Base-by-base conservation (phyloP, 2,888 invertebrate species). In the Cheilosia impressa region DNA sequence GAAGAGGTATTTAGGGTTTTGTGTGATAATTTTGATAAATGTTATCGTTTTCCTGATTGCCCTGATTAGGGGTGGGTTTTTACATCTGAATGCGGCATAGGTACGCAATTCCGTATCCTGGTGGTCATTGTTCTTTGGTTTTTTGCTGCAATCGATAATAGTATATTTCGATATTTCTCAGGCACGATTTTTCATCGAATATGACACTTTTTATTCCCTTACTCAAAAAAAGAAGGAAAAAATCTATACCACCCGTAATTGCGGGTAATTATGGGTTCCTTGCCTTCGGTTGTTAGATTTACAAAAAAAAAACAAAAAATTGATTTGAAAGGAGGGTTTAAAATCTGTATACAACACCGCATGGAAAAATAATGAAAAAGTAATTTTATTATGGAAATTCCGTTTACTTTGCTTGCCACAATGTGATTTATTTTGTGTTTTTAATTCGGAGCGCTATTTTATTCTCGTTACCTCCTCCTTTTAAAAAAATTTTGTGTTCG, bases 361-460 rank as follows among this genome's bases (percentile, higher is more conserved):
- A 84, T 66, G 72, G 68, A 63, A 52, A 68, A 81, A 80, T 85
- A 85, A 85, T 85, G 85, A 72, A 85, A 85, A 85, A 85, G 81
- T 85, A 85, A 85, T 85, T 85, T 85, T 85, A 85, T 85, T 85
- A 85, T 85, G 85, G 85, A 85, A 85, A 85, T 85, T 85, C 68
- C 63, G 85, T 85, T 85, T 85, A 81, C 85, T 77, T 68, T 72
- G 72, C 72, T 63, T 69, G 76, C 72, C 71, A 81, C 52, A n/a
- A 57, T 72, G 76, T 85, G 85, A 85, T 85, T 85, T 85, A 85
- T 79, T 75, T 81, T 50, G 45, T 80, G 57, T 66, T 55, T 73
- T 66, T 55, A 53, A 52, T 65, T 71, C 27, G 24, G 22, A 72
- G 60, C 47, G 72, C 81, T 77, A 80, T 85, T 81, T 72, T 68